Base-by-base conservation (phyloP, 2,888 invertebrate species). In the Ferdinandea cuprea region DNA sequence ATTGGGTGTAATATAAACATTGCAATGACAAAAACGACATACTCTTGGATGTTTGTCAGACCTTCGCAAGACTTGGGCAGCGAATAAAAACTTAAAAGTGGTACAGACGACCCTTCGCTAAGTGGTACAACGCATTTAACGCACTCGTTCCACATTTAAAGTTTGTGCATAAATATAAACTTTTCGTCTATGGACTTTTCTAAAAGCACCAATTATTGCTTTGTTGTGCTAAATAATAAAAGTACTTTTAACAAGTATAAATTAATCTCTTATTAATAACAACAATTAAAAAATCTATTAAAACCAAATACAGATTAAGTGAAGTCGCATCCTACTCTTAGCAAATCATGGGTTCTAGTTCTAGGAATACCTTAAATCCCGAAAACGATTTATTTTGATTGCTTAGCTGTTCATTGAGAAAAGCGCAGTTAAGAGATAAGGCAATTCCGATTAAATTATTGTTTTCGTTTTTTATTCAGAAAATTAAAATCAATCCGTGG, bases 301-400 rank as follows among this genome's bases (percentile, higher is more conserved):
- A 11, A 40, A 56, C 8, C 0, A 42, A 61, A 11, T 37, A 42
- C 40, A 56, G 13, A n/a, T 37, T 21, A 58, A 8, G n/a, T 21
- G 7, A 32, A 40, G 9, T 15, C 5, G 11, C 5, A 32, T 19
- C 13, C 1, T 6, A 40, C 28, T 40, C 11, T 40, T 1, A 0
- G 21, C 8, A n/a, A 3, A 46, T 11, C 1, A 46, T 11, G 1
- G 11, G 2, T 61, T 61, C 61, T 19, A 61, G 2, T 61, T 61
- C 61, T 19, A 61, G 44, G 61, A 61, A 61, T 32, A 44, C 30
- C 30, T 32, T 21, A 63, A 48, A 63, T 2, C 54, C 30, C 54
- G 19, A 21, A 11, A 44, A 15, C 0, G 17, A n/a, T n/a, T 19
- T 21, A 15, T 5, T 15, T 21, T 37, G 8, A 15, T 25, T 25